Base-by-base conservation (phyloP, 2,113 vertebrate genomes). In the Philantomba maxwellii region DNA sequence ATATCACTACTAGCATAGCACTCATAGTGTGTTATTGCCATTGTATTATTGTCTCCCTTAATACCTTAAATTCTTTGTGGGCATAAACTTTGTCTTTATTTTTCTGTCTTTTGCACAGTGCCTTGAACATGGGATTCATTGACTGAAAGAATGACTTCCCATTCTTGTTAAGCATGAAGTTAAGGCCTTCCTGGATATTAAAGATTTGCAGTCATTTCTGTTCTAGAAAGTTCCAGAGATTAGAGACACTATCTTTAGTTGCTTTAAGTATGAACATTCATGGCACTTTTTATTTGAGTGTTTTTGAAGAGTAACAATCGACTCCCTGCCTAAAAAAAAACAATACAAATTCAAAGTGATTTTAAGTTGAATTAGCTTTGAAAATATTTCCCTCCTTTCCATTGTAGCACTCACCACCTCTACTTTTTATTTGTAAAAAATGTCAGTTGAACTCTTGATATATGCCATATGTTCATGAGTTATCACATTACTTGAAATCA, bases 281-380 rank as follows among this genome's bases (percentile, higher is more conserved):
- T n/a, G n/a, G 16, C 23, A 58, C 11, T 89, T 96, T 97, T 89
- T 92, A 53, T 81, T 96, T 81, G 83, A 89, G 28, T 8, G 9
- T 93, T 45, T 51, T 87, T 58, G 16, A 77, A 75, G 33, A 75
- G 53, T 91, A 78, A 55, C 53, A 90, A 30, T 53, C 16, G 6
- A 16, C 12, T 78, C 49, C 43, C 7, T 43, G 33, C n/a, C n/a
- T 73, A 6, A 73, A 73, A 39, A 64, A 36, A 36, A n/a, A 9
- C 1, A 75, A 7, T 0, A 75, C 21, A 75, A 43, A 75, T 43
- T 75, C 70, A 75, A 26, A 75, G 39, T 75, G 39, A 43, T 60
- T 97, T 94, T 62, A 82, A 30, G 25, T 77, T 80, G 51, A 64
- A 88, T 28, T 53, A 66, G 7, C 19, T 96, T 81, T 92, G 62